phyloP scores from a whole-genome alignment of 2,888 invertebrate species.

The Cotesia congregata region DNA sequence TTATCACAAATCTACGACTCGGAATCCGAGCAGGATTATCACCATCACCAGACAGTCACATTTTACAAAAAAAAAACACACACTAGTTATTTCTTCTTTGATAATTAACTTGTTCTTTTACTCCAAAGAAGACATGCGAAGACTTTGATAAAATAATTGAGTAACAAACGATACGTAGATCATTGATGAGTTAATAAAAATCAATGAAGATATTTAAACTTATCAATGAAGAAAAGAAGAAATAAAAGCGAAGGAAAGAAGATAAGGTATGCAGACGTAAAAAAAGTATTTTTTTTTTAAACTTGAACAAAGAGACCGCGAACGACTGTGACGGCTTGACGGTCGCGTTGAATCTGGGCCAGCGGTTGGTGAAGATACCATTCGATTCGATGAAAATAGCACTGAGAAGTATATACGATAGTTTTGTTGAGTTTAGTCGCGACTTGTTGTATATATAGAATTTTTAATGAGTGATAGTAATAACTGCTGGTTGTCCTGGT shows the following conservation, averaged over 20 bases:
- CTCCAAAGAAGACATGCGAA: too few species aligned
- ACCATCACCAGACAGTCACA: slow-evolving; percentile 32
- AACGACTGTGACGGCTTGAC: slow-evolving; percentile 53
- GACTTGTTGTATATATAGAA: slow-evolving; percentile 45
- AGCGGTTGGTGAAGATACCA: slow-evolving; percentile 52
- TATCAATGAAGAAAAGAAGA: too few species aligned
- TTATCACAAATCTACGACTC: slow-evolving; percentile 4
- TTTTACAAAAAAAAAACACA: slow-evolving; percentile 26
- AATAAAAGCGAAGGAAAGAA: too few species aligned
- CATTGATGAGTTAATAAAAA: too few species aligned
- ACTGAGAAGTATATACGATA: slow-evolving; percentile 30
- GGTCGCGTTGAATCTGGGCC: slow-evolving; percentile 65
- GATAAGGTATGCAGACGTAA: neutral
- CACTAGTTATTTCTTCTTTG: neutral
- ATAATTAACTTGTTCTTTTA: neutral
- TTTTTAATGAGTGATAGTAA: too few species aligned
- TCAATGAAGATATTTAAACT: too few species aligned
- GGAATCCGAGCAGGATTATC: slow-evolving; percentile 17
- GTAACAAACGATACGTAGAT: too few species aligned
- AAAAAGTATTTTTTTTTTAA: neutral
- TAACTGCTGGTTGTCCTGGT: too few species aligned
- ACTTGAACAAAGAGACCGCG: slow-evolving; percentile 8
- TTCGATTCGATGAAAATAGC: slow-evolving; percentile 62
- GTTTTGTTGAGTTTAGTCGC: slow-evolving; percentile 48
- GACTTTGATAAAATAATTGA: too few species aligned